A percentile compares a stretch with the other conserved stretches of the same genome.
phyloP scores from a whole-genome alignment of 2,113 vertebrate genomes.

The Cinclus cinclus region DNA sequence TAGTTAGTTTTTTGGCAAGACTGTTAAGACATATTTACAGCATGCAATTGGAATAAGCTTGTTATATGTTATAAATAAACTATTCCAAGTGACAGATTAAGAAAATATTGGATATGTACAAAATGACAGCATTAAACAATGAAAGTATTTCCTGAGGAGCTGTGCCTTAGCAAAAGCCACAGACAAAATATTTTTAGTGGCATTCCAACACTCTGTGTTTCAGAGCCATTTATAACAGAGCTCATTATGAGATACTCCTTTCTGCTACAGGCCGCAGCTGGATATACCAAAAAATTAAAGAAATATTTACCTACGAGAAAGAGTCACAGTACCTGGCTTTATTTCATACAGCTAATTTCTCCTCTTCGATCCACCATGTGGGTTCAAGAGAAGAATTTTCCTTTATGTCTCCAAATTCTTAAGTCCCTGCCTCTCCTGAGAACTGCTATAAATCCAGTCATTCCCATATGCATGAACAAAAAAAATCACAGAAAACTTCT shows the following conservation, averaged over 20 bases:
- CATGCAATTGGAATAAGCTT: slow-evolving; percentile 54
- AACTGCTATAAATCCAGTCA: background rate
- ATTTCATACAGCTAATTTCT: slow-evolving; percentile 20
- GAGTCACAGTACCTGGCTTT: slow-evolving; percentile 56
- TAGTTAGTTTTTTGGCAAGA: slow-evolving; percentile 24
- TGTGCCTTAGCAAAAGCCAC: slow-evolving; percentile 62
- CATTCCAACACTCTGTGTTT: slow-evolving; percentile 63
- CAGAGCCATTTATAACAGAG: slow-evolving; percentile 67
- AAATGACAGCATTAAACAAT: slow-evolving; percentile 69
- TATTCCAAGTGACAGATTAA: slow-evolving; percentile 61
- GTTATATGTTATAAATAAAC: slow-evolving; percentile 70
- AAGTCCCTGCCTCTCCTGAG: background rate
- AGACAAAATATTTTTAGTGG: slow-evolving; percentile 69
- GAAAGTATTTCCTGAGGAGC: slow-evolving; percentile 66
- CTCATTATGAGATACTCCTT: slow-evolving; percentile 60
- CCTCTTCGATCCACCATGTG: background rate
- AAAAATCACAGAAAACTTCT: background rate
- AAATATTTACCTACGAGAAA: slow-evolving; percentile 47
- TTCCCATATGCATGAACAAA: background rate
- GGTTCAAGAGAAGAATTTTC: slow-evolving; percentile 42
- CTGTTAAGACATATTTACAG: slow-evolving; percentile 45
- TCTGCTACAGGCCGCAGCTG: slow-evolving; percentile 60
- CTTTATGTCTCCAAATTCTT: background rate
- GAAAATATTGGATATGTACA: slow-evolving; percentile 67
- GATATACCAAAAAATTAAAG: slow-evolving; percentile 56